phyloP scores from a whole-genome alignment of 2,888 invertebrate genomes.

The Cheilosia soror region DNA sequence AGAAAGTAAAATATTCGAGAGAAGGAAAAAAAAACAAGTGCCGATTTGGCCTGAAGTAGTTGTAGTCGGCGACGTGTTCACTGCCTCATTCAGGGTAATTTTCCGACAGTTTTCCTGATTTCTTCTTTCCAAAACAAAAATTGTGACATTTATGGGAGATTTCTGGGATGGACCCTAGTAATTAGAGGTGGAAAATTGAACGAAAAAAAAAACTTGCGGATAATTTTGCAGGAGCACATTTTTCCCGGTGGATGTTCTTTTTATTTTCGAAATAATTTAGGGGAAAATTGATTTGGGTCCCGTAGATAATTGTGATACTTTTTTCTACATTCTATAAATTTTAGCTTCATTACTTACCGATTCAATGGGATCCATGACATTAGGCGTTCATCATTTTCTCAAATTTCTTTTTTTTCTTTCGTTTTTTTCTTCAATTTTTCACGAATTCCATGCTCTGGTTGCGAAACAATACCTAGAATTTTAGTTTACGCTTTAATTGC shows the following conservation, averaged over 20 bases:
- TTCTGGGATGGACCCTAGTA: conserved; percentile 20
- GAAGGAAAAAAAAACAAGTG: conserved; percentile 47
- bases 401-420: conserved; percentile 40
- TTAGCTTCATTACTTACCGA: conserved; percentile 85
- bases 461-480: conserved; percentile 63
- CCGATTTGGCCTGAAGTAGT: conserved; percentile 50
- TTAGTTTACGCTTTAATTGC: neutral
- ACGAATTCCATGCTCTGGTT: conserved; percentile 73
- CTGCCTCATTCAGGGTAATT: conserved; percentile 10
- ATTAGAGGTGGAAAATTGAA: conserved; percentile 40
- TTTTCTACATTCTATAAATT: neutral
- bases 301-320: conserved; percentile 18
- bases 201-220: conserved; percentile 26
- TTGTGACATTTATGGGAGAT: conserved; percentile 25
- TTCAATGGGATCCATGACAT: conserved; percentile 87
- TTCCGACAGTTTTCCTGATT: conserved; percentile 27
- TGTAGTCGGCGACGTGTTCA: conserved; percentile 64
- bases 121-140: conserved; percentile 44
- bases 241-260: conserved; percentile 34
- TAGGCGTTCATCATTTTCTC: conserved; percentile 74
- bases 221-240: conserved; percentile 59
- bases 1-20: conserved; percentile 42
- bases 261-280: conserved; percentile 20
- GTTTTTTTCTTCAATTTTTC: conserved; percentile 57
- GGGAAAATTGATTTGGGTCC: conserved; percentile 15